phyloP scores from a whole-genome alignment of 2,113 vertebrate genomes.

The Ceyx melanurus region DNA sequence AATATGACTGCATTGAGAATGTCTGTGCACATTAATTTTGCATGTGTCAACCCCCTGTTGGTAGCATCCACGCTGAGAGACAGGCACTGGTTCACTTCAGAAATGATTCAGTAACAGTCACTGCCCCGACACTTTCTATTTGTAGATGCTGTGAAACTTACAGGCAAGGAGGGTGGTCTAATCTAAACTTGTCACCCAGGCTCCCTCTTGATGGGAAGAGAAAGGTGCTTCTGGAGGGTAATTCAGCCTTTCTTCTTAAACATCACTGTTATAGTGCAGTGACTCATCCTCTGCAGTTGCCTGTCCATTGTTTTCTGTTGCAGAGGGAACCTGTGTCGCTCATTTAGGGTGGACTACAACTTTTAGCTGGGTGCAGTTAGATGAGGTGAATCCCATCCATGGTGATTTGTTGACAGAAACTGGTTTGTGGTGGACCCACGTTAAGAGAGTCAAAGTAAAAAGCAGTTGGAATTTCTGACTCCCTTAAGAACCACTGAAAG shows the following conservation, averaged over 20 bases:
- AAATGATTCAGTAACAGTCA: fast-evolving
- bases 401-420: not conserved
- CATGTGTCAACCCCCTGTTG: not conserved
- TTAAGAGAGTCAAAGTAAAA: not conserved
- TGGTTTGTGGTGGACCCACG: not conserved
- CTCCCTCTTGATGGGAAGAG: not conserved
- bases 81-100: not conserved
- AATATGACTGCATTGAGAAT: not conserved
- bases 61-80: not conserved
- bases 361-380: not conserved
- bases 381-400: not conserved
- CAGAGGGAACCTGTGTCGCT: not conserved
- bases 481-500: not conserved
- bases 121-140: not conserved
- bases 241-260: not conserved
- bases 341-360: not conserved
- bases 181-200: not conserved
- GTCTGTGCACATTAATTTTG: not conserved
- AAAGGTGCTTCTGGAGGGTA: not conserved
- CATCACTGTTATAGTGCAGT: not conserved
- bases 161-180: not conserved
- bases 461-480: not conserved
- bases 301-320: not conserved
- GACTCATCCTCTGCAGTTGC: not conserved
- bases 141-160: not conserved